Evolutionary conservation across 1,140 invertebrate genomes (phyloP).

Genomic region (Drosophila littoralis): DNA sequence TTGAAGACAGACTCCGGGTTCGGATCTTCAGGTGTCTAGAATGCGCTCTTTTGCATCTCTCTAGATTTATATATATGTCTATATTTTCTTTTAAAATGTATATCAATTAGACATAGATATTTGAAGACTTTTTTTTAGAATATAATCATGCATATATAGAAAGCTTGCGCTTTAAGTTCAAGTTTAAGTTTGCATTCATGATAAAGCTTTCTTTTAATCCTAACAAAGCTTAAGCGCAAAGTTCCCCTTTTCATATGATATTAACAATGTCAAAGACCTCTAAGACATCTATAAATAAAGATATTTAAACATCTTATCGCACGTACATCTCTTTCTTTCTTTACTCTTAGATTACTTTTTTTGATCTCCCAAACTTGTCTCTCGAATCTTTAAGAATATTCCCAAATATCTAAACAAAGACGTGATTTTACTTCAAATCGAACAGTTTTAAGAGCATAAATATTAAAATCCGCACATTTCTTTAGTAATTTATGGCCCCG

Average conservation of each 20-base stretch:
- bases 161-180: no score
- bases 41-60: no score
- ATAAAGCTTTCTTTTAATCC: no score
- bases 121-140: no score
- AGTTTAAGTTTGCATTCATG: not conserved
- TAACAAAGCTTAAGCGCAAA: no score
- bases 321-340: not conserved
- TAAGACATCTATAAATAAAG: not conserved
- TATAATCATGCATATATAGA: not conserved
- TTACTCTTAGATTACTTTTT: not conserved
- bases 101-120: no score
- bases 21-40: no score
- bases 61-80: no score
- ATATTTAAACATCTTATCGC: not conserved
- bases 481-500: not conserved
- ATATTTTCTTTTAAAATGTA: no score
- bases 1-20: not conserved
- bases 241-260: not conserved
- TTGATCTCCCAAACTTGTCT: not conserved
- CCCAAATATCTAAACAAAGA: not conserved
- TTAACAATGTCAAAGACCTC: not conserved
- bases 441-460: not conserved
- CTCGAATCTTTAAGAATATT: not conserved
- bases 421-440: not conserved
- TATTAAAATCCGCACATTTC: not conserved